Base-by-base conservation (phyloP, 2,113 vertebrate genomes). In the Illadopsis cleaveri region DNA sequence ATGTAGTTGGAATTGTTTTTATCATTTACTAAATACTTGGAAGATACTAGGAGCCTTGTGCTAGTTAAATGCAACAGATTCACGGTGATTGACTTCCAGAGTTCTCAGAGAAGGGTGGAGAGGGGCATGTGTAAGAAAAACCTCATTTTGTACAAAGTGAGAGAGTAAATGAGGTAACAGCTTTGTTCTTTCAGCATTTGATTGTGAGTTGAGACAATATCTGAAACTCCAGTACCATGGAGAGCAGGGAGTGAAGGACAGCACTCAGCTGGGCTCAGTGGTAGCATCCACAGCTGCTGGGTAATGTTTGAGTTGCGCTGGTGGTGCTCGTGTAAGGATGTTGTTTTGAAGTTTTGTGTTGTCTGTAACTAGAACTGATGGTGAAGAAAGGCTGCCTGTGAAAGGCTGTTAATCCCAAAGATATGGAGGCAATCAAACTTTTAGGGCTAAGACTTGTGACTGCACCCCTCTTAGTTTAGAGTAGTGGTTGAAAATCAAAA, bases 1-100 rank as follows among this genome's bases (percentile, higher is more conserved):
- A 91, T 64, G 22, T 54, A 93, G 51, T 87, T 82, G 92, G 79
- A 73, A 57, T 58, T 95, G 58, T 37, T 28, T 91, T 97, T 96
- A 81, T 93, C 21, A 80, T 81, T 94, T 87, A 10, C 25, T 94
- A 77, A 96, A 71, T 94, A 72, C 8, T 37, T 68, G 37, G 33
- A 75, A 23, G 7, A 3, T 37, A 10, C 21, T 10, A 30, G 40
- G 30, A 86, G 5, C 30, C 16, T 47, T 9, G 2, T 50, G 10
- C 16, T 51, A 24, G 38, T 68, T 80, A 56, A 77, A n/a, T 16
- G 42, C 5, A 11, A 47, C 4, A 31, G 18, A 21, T 58, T 14
- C 3, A 24, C 7, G 6, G 40, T 40, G 44, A 15, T 15, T 64
- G 37, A 53, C 5, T 82, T 73, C 4, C 27, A 30, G 35, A 35